These are phyloP conservation scores for Nycticorax nycticorax DNA, from an alignment of 2,113 vertebrate genomes.

Conservation along the genomic window DNA sequence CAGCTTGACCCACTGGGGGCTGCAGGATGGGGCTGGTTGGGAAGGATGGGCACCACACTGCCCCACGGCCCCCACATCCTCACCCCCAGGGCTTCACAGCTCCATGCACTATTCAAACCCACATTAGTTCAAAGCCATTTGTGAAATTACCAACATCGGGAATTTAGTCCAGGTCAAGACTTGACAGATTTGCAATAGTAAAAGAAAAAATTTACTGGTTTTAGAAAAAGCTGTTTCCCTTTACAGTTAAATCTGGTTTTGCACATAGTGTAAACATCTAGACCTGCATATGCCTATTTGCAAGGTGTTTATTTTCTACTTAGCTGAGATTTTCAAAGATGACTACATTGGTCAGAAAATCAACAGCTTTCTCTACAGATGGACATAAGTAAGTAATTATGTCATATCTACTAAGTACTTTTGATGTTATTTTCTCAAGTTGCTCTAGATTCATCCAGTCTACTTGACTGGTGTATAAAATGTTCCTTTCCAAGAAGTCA, in stretches of 20 bases:
- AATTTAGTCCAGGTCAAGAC: background rate
- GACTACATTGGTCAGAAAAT: background rate
- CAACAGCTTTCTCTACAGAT: background rate
- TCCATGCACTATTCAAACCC: background rate
- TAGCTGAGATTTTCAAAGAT: background rate
- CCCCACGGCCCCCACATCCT: fast-evolving
- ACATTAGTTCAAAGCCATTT: background rate
- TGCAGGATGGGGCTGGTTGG: background rate
- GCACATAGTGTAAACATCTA: background rate
- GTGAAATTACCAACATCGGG: background rate
- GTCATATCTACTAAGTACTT: background rate
- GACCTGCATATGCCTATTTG: background rate
- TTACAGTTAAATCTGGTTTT: background rate
- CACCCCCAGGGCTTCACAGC: background rate
- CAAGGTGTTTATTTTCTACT: background rate
- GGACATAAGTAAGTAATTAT: background rate
- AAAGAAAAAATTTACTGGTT: background rate
- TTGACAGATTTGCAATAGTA: background rate
- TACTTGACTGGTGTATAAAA: background rate
- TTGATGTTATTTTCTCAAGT: background rate
- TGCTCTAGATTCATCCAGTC: background rate
- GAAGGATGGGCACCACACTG: no score
- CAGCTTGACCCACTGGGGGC: background rate
- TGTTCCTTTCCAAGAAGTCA: background rate
- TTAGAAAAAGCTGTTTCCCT: background rate